Percentiles rank a stretch among this genome's conserved stretches.
Conservation (phyloP, 2,797 vertebrate species). For the Coluber constrictor region DNA sequence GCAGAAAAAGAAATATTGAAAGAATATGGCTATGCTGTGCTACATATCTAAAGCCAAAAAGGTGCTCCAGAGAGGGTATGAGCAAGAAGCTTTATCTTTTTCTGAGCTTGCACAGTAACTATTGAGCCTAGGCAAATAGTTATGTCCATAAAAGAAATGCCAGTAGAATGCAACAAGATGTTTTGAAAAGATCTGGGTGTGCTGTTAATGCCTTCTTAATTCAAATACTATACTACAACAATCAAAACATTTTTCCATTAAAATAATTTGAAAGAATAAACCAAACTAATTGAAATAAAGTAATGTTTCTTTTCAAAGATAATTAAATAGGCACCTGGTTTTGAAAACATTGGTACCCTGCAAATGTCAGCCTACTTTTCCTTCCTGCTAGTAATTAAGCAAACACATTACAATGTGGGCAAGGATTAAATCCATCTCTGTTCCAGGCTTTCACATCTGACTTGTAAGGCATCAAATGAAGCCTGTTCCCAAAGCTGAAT, state of each 20-base stretch:
- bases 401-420: background rate
- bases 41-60: background rate
- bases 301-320: background rate
- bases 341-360: background rate
- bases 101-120: background rate
- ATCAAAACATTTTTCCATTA: background rate
- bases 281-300: background rate
- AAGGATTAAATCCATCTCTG: background rate
- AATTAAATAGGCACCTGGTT: background rate
- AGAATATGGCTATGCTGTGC: background rate
- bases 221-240: background rate
- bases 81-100: background rate
- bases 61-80: background rate
- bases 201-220: background rate
- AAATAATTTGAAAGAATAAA: background rate
- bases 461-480: background rate
- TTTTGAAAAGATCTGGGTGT: background rate
- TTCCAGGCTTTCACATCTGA: background rate
- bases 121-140: background rate
- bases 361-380: background rate
- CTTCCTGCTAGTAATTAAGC: background rate
- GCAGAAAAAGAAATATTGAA: background rate
- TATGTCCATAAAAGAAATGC: background rate
- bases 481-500: background rate
- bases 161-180: background rate